Conservation (phyloP, 2,797 vertebrate species). For the Helostoma temminkii region DNA sequence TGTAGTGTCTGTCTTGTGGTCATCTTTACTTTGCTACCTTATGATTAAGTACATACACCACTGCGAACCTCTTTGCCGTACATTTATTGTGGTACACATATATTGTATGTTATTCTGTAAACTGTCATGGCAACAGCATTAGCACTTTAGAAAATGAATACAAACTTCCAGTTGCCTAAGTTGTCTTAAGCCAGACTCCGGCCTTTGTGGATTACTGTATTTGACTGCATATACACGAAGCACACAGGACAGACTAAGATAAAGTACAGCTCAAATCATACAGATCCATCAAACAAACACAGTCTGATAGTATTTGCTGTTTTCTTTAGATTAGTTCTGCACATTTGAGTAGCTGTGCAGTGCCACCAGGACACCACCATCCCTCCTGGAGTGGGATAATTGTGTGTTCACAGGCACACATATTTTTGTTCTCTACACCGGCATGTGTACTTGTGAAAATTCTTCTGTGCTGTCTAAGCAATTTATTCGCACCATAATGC, state of each 20-base stretch:
- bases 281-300: constrained; percentile 63
- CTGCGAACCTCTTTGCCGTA: neutral
- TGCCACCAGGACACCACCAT: constrained; percentile 43
- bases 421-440: constrained; percentile 26
- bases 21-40: neutral
- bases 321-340: constrained; percentile 56
- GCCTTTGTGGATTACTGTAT: constrained; percentile 55
- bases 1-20: neutral
- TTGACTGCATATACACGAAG: constrained; percentile 42
- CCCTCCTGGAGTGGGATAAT: constrained; percentile 49
- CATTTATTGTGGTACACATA: neutral
- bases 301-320: constrained; percentile 64
- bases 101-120: constrained; percentile 14
- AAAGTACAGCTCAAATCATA: constrained; percentile 54
- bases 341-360: constrained; percentile 60
- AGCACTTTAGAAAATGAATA: constrained; percentile 24
- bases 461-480: constrained; percentile 41
- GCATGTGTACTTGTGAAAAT: constrained; percentile 41
- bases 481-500: constrained; percentile 47
- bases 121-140: constrained; percentile 50
- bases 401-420: constrained; percentile 49
- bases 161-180: constrained; percentile 43
- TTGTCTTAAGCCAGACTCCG: constrained; percentile 40
- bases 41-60: neutral
- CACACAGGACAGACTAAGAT: constrained; percentile 35